Evolutionary conservation across 2,888 invertebrate species (phyloP).

Genomic region (Troides helena): DNA sequence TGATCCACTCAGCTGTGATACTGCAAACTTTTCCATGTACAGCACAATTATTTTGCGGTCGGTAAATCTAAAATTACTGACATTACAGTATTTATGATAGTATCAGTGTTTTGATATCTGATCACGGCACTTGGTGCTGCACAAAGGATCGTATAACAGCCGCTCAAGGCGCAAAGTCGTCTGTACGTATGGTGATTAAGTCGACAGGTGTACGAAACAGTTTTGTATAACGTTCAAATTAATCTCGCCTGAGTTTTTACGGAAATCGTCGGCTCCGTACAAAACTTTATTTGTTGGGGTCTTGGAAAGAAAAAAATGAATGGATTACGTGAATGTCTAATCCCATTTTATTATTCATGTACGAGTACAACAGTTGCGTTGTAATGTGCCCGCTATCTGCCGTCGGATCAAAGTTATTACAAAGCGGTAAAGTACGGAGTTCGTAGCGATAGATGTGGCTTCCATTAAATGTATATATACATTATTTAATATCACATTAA

Average conservation of each 20-base stretch:
- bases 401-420: conserved; percentile 56
- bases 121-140: neutral
- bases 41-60: conserved; percentile 28
- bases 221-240: conserved; percentile 31
- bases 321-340: conserved; percentile 41
- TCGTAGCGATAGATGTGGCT: conserved; percentile 38
- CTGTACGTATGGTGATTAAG: conserved; percentile 15
- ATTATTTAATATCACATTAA: neutral
- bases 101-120: conserved; percentile 29
- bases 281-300: conserved; percentile 31
- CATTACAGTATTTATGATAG: conserved; percentile 31
- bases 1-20: conserved; percentile 13
- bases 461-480: neutral
- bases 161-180: conserved; percentile 10
- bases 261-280: conserved; percentile 28
- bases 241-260: conserved; percentile 29
- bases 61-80: conserved; percentile 28
- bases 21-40: conserved; percentile 26
- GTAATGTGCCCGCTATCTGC: conserved; percentile 59
- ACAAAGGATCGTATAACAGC: conserved; percentile 1
- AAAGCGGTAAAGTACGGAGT: conserved; percentile 54
- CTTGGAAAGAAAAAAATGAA: conserved; percentile 29
- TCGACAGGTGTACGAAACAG: conserved; percentile 32
- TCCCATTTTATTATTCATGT: conserved; percentile 60
- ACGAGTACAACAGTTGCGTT: conserved; percentile 58